Conservation (phyloP, 2,797 vertebrate species). For the Micromesistius poutassou region DNA sequence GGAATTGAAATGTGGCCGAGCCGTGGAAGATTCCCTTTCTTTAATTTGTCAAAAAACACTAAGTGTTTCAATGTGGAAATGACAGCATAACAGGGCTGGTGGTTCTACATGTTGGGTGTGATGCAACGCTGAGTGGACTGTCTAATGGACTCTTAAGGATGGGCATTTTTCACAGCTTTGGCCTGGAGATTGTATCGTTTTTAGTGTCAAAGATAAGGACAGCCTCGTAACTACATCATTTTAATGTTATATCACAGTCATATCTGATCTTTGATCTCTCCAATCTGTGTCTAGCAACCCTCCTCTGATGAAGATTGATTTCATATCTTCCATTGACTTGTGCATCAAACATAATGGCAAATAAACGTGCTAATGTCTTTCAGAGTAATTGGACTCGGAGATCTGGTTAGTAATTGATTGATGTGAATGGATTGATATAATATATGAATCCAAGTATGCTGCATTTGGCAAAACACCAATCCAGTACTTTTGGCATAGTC, state of each 20-base stretch:
- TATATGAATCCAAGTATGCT: neutral
- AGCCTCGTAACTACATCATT: neutral
- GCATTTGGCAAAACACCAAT: neutral
- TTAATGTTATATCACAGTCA: neutral
- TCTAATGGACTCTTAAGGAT: neutral
- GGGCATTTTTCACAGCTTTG: neutral
- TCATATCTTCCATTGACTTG: neutral
- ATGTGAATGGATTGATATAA: neutral
- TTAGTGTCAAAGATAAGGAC: neutral
- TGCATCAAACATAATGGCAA: neutral
- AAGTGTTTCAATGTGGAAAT: neutral
- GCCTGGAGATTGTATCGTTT: neutral
- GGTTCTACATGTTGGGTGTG: neutral
- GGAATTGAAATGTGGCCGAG: neutral
- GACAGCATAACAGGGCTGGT: neutral
- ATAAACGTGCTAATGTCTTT: neutral
- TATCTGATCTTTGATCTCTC: neutral
- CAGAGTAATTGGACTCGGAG: neutral
- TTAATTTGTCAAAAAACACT: conserved; percentile 1
- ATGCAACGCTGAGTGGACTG: neutral
- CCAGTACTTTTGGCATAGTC: neutral
- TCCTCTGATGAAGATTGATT: neutral
- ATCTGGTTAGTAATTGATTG: neutral
- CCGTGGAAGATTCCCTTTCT: neutral
- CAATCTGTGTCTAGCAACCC: neutral